These are phyloP conservation scores for Myopa testacea DNA, from an alignment of 2,888 invertebrate genomes.

Conservation along the genomic window DNA sequence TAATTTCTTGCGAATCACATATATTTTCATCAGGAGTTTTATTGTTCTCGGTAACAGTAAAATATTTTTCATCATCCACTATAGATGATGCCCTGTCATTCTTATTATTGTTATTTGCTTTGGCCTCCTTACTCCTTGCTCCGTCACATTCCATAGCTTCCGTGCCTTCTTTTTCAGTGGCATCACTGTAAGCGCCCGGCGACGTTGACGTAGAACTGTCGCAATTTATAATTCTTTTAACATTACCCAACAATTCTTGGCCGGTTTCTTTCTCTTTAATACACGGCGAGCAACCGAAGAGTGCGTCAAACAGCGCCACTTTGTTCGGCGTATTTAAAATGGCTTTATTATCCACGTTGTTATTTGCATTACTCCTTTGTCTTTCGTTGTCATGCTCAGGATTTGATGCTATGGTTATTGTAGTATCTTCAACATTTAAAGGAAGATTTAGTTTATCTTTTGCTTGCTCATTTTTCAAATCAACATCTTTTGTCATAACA, in stretches of 20 bases:
- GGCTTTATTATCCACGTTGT: not conserved
- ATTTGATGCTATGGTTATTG: not conserved
- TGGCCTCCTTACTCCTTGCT: not conserved
- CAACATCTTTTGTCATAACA: not conserved
- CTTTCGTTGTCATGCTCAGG: not conserved
- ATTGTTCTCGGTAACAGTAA: not conserved
- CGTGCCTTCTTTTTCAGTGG: not conserved
- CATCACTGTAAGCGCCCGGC: slow-evolving; percentile 4
- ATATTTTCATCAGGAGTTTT: not conserved
- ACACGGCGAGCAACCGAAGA: slow-evolving; percentile 17
- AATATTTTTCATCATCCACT: not conserved
- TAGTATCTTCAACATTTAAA: not conserved
- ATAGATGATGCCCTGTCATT: not conserved
- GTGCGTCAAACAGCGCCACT: slow-evolving; percentile 21
- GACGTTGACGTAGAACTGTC: slow-evolving; percentile 1
- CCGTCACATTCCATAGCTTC: not conserved
- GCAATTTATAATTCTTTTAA: slow-evolving; percentile 9
- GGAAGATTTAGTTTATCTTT: not conserved
- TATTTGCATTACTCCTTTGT: not conserved
- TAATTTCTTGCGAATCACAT: not conserved
- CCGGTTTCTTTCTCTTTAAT: not conserved
- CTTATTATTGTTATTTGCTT: not conserved
- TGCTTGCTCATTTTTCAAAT: not conserved
- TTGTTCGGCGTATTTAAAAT: slow-evolving; percentile 25
- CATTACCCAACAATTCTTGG: slow-evolving; percentile 8